Evolutionary conservation across 2,113 vertebrate species (phyloP).

Genomic region (Cinclus cinclus): DNA sequence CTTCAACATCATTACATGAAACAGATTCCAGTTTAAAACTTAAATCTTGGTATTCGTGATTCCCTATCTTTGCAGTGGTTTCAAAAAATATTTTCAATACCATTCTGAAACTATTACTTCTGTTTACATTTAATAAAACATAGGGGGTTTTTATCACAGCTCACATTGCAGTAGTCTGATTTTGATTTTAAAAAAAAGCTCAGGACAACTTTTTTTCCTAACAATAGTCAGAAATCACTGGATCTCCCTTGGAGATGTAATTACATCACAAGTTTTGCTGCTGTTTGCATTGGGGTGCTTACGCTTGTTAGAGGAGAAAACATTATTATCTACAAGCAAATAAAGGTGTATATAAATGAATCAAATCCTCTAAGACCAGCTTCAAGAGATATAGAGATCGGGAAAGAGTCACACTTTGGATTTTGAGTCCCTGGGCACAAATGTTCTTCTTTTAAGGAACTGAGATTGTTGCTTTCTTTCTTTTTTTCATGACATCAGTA

Average conservation of each 20-base stretch:
- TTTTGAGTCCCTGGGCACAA: background rate
- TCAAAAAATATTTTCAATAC: background rate
- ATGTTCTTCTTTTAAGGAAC: background rate
- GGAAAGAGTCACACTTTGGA: background rate
- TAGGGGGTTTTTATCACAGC: rapidly evolving
- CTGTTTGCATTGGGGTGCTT: background rate
- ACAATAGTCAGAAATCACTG: background rate
- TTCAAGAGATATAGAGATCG: background rate
- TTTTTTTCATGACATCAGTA: background rate
- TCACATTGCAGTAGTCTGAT: background rate
- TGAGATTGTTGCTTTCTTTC: background rate
- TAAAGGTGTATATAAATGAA: background rate
- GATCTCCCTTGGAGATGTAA: background rate
- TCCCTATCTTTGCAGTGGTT: background rate
- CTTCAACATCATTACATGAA: background rate
- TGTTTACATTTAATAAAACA: background rate
- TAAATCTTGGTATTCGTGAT: rapidly evolving
- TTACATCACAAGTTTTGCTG: background rate
- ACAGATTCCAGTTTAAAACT: background rate
- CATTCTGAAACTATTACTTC: background rate
- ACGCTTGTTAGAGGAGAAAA: background rate
- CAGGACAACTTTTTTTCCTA: background rate
- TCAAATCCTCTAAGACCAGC: background rate
- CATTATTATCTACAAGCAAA: background rate
- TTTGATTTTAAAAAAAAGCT: background rate